A percentile compares a stretch with the other conserved stretches of the same genome.
phyloP scores from a whole-genome alignment of 2,888 invertebrate genomes.

The Trichopoda pennipes region DNA sequence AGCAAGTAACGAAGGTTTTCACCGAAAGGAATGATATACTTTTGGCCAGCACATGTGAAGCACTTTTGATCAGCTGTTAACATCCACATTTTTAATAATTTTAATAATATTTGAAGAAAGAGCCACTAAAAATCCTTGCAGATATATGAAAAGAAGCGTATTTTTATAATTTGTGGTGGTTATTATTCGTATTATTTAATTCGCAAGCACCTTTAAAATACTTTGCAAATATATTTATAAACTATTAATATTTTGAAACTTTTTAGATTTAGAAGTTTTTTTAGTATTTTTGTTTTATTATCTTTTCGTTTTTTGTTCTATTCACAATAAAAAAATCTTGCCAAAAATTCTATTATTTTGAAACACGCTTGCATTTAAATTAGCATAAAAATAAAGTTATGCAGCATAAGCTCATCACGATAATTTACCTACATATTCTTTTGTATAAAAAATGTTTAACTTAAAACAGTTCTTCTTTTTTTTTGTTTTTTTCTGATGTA shows the following conservation, averaged over 20 bases:
- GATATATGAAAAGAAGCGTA: no score
- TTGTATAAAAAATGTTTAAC: conserved; percentile 16
- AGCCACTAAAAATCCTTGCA: no score
- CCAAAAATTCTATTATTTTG: conserved; percentile 38
- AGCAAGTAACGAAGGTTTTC: no score
- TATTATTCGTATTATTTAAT: no score
- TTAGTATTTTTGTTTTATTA: neutral
- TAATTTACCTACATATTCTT: conserved; percentile 58
- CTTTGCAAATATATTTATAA: conserved; percentile 8
- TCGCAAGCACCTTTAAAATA: neutral
- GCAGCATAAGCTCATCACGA: conserved; percentile 56
- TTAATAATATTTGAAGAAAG: no score
- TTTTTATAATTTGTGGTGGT: no score
- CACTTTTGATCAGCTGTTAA: no score
- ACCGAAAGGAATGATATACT: no score
- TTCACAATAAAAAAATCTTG: conserved; percentile 15
- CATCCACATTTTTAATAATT: no score
- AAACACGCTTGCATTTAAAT: conserved; percentile 22
- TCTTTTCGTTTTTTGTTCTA: neutral
- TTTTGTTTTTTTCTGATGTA: neutral
- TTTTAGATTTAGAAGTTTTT: neutral
- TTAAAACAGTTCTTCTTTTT: neutral
- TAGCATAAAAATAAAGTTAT: neutral
- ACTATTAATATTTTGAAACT: neutral
- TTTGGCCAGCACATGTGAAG: no score